A percentile compares a stretch with the other conserved stretches of the same genome.
These are phyloP conservation scores for Martes martes DNA, from an alignment of 2,113 vertebrate genomes.

Conservation along the genomic window DNA sequence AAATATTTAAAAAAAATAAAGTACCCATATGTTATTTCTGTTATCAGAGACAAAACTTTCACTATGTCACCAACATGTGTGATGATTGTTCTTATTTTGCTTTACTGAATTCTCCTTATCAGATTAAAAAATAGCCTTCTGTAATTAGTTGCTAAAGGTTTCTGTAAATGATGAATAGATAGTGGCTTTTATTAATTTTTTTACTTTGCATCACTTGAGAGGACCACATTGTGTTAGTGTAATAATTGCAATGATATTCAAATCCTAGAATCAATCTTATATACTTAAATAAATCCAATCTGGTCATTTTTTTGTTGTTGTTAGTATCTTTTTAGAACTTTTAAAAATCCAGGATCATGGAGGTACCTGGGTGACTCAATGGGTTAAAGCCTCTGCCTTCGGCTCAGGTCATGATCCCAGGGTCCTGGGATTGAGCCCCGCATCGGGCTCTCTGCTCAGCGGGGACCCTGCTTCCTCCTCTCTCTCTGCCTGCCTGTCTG, in stretches of 20 bases:
- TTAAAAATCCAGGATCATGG: neutral
- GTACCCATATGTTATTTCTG: neutral
- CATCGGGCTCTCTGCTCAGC: too few relatives aligned
- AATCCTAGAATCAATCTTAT: neutral
- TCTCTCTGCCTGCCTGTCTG: too few relatives aligned
- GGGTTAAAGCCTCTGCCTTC: too few relatives aligned
- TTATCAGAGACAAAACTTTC: neutral
- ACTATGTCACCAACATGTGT: neutral
- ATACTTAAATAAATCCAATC: neutral
- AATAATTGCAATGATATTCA: neutral
- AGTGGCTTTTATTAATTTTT: neutral
- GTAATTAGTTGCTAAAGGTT: neutral
- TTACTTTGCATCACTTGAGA: neutral
- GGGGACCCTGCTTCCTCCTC: too few relatives aligned
- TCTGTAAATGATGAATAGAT: neutral
- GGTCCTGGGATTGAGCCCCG: too few relatives aligned
- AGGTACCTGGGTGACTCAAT: too few relatives aligned
- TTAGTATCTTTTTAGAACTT: neutral
- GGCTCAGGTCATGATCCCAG: too few relatives aligned
- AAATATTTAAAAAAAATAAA: neutral
- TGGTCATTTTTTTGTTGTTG: neutral
- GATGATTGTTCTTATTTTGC: neutral
- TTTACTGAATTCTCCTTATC: neutral
- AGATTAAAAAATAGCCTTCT: neutral
- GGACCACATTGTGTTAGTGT: neutral